A percentile compares a stretch with the other conserved stretches of the same genome.
These are phyloP conservation scores for Clistopyga incitator DNA, from an alignment of 2,888 invertebrate species.

Conservation along the genomic window DNA sequence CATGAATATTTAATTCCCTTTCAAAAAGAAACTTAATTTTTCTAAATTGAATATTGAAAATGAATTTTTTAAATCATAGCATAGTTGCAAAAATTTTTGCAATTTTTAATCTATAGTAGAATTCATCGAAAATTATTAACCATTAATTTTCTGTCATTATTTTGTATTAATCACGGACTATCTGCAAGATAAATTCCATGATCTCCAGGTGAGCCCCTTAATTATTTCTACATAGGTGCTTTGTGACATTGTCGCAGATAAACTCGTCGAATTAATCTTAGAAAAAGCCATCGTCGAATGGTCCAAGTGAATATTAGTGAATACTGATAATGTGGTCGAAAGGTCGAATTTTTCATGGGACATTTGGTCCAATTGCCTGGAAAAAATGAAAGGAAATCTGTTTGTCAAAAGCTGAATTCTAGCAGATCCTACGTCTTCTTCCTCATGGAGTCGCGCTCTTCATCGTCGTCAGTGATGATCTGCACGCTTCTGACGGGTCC, in stretches of 20 bases:
- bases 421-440: constrained; percentile 76
- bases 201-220: no score
- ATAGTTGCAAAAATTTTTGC: no score
- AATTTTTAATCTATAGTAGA: no score
- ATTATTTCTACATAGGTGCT: not conserved
- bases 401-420: not conserved
- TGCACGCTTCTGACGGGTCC: constrained; percentile 89
- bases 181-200: no score
- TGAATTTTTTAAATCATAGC: no score
- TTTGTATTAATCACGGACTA: no score
- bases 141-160: no score
- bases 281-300: not conserved
- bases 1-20: no score
- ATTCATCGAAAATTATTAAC: no score
- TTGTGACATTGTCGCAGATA: not conserved
- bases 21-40: no score
- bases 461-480: constrained; percentile 88
- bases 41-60: no score
- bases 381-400: not conserved
- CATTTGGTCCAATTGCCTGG: not conserved
- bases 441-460: constrained; percentile 77
- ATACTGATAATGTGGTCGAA: not conserved
- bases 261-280: not conserved
- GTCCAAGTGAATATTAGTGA: not conserved
- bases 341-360: not conserved